A percentile compares a stretch with the other conserved stretches of the same genome.
phyloP scores from a whole-genome alignment of 2,888 invertebrate species.

The Clusia tigrina region DNA sequence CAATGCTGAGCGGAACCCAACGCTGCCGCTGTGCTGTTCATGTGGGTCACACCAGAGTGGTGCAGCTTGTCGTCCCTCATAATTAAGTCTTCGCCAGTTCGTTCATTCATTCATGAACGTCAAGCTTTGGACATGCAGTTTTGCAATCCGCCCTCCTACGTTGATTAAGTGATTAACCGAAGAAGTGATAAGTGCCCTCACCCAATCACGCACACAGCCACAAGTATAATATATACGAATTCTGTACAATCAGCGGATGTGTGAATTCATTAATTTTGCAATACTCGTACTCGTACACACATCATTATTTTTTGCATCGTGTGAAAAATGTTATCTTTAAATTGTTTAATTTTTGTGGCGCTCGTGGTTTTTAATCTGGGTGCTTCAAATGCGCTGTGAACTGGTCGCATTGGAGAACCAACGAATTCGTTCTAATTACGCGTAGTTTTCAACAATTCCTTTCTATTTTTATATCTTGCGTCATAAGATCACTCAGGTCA shows the following conservation, averaged over 20 bases:
- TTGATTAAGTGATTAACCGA: slow-evolving; percentile 6
- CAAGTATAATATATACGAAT: background rate
- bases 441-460: too few species aligned
- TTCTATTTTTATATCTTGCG: too few species aligned
- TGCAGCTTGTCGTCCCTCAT: too few species aligned
- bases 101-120: background rate
- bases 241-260: slow-evolving; percentile 16
- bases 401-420: too few species aligned
- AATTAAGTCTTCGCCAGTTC: too few species aligned
- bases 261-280: slow-evolving; percentile 18
- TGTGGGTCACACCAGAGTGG: too few species aligned
- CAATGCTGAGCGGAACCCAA: too few species aligned
- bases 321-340: slow-evolving; percentile 1
- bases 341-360: background rate
- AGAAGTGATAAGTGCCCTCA: background rate
- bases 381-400: background rate
- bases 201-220: background rate
- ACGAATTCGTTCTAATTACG: too few species aligned
- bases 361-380: background rate
- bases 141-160: background rate
- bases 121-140: background rate
- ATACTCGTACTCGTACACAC: background rate
- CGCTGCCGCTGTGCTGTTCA: too few species aligned
- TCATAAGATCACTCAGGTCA: too few species aligned
- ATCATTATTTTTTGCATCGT: slow-evolving; percentile 2